Percentiles rank a stretch among this genome's conserved stretches.
phyloP scores from a whole-genome alignment of 1,140 invertebrate species.

The Anagrus nilaparvatae region DNA sequence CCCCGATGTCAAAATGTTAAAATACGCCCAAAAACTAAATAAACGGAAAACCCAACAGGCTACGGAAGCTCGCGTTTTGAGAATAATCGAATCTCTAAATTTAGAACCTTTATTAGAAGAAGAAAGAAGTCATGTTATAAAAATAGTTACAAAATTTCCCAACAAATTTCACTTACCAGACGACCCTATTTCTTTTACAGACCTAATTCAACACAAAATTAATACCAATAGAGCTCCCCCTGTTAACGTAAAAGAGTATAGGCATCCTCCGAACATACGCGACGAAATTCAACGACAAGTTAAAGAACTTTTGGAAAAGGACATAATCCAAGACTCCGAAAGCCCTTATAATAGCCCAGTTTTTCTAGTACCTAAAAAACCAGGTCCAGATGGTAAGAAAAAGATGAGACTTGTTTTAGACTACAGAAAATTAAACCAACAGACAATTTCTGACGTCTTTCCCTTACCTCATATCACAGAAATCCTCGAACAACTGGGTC shows the following conservation, averaged over 20 bases:
- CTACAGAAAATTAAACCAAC: background rate
- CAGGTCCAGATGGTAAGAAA: background rate
- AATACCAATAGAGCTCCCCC: background rate
- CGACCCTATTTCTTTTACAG: background rate
- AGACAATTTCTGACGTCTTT: background rate
- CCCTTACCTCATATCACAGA: background rate
- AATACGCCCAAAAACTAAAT: no score
- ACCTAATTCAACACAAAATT: background rate
- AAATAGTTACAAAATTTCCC: slow-evolving; percentile 1
- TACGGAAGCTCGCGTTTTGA: no score
- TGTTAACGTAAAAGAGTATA: background rate
- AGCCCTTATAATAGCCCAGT: no score
- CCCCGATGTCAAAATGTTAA: no score
- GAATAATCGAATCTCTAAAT: background rate
- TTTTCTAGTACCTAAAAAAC: background rate
- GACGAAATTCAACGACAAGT: background rate
- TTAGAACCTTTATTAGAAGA: background rate
- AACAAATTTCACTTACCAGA: slow-evolving; percentile 4
- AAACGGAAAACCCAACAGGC: no score
- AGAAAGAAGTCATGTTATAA: slow-evolving; percentile 2
- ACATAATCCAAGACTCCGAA: background rate
- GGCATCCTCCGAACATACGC: background rate
- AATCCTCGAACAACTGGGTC: background rate
- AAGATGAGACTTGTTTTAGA: slow-evolving; percentile 1
- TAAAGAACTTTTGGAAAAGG: background rate